These are phyloP conservation scores for Nebria salina DNA, from an alignment of 2,888 invertebrate genomes.

Conservation along the genomic window DNA sequence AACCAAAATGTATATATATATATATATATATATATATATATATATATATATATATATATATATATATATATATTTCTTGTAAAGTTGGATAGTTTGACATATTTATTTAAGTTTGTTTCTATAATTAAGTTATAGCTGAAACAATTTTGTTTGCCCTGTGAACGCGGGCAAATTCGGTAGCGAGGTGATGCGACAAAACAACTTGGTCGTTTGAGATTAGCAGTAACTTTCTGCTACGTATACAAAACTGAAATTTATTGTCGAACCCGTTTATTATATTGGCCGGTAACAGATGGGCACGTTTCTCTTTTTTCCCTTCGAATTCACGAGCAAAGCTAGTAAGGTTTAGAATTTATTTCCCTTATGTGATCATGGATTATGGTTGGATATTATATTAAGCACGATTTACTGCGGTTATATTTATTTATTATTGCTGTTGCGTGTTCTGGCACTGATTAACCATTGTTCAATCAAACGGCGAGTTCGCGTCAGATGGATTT, in stretches of 20 bases:
- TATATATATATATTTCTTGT: no score
- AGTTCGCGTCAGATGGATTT: background rate
- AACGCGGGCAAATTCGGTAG: background rate
- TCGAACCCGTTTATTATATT: slow-evolving; percentile 41
- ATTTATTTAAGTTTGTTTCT: no score
- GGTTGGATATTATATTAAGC: slow-evolving; percentile 45
- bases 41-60: no score
- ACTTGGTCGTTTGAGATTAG: slow-evolving; percentile 12
- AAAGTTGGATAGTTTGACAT: no score
- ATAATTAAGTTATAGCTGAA: no score
- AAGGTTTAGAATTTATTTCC: slow-evolving; percentile 38
- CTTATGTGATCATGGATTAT: slow-evolving; percentile 42
- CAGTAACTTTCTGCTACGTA: slow-evolving; percentile 37
- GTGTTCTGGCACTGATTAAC: background rate
- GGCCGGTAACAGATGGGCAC: slow-evolving; percentile 44
- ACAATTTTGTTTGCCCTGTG: no score
- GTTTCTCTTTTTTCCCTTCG: slow-evolving; percentile 26
- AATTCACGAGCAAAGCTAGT: background rate
- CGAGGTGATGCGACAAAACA: background rate
- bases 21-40: no score
- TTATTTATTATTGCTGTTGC: slow-evolving; percentile 1
- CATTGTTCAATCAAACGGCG: background rate
- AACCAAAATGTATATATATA: no score
- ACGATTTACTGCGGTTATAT: slow-evolving; percentile 38
- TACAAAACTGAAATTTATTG: slow-evolving; percentile 44